Base-by-base conservation (phyloP, 1,140 invertebrate species). In the Oscheius sp. region DNA sequence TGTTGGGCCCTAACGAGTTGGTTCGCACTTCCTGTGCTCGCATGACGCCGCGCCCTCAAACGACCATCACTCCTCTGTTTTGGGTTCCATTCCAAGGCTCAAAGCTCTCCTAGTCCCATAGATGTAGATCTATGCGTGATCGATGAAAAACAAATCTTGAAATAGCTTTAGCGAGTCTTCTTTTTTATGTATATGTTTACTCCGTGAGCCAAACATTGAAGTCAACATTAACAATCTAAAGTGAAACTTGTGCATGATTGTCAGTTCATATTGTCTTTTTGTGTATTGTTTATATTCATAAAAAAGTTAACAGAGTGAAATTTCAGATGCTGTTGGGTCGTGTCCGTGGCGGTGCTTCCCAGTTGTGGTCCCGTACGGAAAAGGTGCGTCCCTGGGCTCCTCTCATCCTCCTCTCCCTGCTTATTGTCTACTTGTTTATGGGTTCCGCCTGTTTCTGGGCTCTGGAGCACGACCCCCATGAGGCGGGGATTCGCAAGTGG, bases 341-440 rank as follows among this genome's bases (percentile, higher is more conserved):
- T 15, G 18, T 63, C 31, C 32, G 36, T 15, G 61, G 32, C 15
- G 61, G 32, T 13, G 61, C 61, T n/a, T 13, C 10, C 61, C 20
- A 26, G 18, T 13, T 34, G 10, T 63, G 61, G 32, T 18, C 63
- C 4, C 32, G 46, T 1, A 49, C 59, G 7, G 31, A 46, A 26
- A n/a, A 15, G 7, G 38, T 74, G 31, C 73, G 52, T 45, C 73
- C 38, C 23, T 55, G 45, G 36, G 32, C 34, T 55, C 73, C 73
- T 13, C 23, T 75, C 29, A 2, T 75, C 46, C 45, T 75, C 7
- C 1, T 75, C 31, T 20, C 35, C 13, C 46, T 64, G 31, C 45
- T 68, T 15, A 52, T 46, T 3, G 42, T 76, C 35, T 76, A 78
- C 65, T 36, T 76, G 20, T 38, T 76, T 13, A 18, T 76, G 31